A percentile compares a stretch with the other conserved stretches of the same genome.
phyloP scores from a whole-genome alignment of 2,888 invertebrate genomes.

The Tachina grossa region DNA sequence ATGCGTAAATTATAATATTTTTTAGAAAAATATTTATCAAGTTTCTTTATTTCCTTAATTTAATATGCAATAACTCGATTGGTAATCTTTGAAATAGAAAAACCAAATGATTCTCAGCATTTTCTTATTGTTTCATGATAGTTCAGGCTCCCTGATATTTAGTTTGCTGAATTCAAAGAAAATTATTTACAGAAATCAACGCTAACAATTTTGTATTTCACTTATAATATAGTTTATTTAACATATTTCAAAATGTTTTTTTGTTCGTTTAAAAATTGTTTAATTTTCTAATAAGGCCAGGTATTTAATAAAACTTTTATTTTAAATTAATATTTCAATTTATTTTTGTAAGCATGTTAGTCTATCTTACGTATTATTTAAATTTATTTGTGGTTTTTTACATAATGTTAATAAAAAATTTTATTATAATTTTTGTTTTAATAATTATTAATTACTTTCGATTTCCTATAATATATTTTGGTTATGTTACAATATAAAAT shows the following conservation, averaged over 20 bases:
- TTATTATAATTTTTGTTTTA: slow-evolving; percentile 36
- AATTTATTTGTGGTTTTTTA: slow-evolving; percentile 24
- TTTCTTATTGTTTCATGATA: neutral
- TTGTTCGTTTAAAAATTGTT: neutral
- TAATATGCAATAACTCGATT: slow-evolving; percentile 45
- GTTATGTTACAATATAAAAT: too few relatives aligned
- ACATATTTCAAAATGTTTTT: neutral
- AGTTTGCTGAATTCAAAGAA: slow-evolving; percentile 3
- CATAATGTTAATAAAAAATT: slow-evolving; percentile 25
- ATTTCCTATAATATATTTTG: too few relatives aligned
- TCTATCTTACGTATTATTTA: slow-evolving; percentile 29
- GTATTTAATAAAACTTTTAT: slow-evolving; percentile 54
- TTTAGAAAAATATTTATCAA: slow-evolving; percentile 43
- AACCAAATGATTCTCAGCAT: slow-evolving; percentile 30
- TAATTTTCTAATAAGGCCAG: slow-evolving; percentile 47
- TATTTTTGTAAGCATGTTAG: slow-evolving; percentile 43
- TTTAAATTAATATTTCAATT: slow-evolving; percentile 40
- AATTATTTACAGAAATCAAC: neutral
- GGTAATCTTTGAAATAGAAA: slow-evolving; percentile 52
- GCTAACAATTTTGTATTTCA: neutral
- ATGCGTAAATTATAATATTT: slow-evolving; percentile 37
- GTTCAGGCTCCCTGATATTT: neutral
- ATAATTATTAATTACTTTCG: neutral
- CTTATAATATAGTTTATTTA: neutral
- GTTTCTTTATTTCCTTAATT: slow-evolving; percentile 10